A percentile compares a stretch with the other conserved stretches of the same genome.
phyloP scores from a whole-genome alignment of 2,888 invertebrate species.

The Ptychoptera albimana region DNA sequence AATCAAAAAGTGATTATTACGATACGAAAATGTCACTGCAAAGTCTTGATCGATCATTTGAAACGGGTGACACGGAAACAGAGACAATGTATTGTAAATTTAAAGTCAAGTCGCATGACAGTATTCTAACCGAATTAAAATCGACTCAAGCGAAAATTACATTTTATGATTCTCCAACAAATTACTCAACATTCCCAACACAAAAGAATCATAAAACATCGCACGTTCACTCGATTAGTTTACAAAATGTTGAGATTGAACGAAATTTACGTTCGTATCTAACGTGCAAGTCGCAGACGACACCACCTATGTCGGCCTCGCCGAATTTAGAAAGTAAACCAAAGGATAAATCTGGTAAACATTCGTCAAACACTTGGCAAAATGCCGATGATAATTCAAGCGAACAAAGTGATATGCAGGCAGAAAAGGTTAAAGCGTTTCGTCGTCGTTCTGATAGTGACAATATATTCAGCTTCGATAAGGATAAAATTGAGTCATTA shows the following conservation, averaged over 20 bases:
- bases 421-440: slow-evolving; percentile 29
- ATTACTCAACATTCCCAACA: slow-evolving; percentile 44
- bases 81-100: slow-evolving; percentile 18
- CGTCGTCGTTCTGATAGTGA: slow-evolving; percentile 52
- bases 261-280: slow-evolving; percentile 25
- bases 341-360: background rate
- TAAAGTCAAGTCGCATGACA: slow-evolving; percentile 42
- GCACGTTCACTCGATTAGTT: slow-evolving; percentile 48
- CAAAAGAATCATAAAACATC: slow-evolving; percentile 39
- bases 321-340: background rate
- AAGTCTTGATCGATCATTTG: slow-evolving; percentile 10
- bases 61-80: slow-evolving; percentile 14
- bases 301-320: background rate
- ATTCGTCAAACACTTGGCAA: slow-evolving; percentile 34
- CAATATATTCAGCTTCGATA: slow-evolving; percentile 59
- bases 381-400: slow-evolving; percentile 2
- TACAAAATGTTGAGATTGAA: slow-evolving; percentile 55
- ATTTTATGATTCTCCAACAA: slow-evolving; percentile 41
- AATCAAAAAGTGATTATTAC: slow-evolving; percentile 54
- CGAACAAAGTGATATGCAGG: slow-evolving; percentile 23
- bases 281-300: background rate
- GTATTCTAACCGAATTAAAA: slow-evolving; percentile 37
- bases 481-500: slow-evolving; percentile 55
- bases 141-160: slow-evolving; percentile 24
- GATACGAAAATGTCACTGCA: slow-evolving; percentile 38